These are phyloP conservation scores for Megalopta genalis DNA, from an alignment of 1,140 invertebrate species.

Conservation along the genomic window DNA sequence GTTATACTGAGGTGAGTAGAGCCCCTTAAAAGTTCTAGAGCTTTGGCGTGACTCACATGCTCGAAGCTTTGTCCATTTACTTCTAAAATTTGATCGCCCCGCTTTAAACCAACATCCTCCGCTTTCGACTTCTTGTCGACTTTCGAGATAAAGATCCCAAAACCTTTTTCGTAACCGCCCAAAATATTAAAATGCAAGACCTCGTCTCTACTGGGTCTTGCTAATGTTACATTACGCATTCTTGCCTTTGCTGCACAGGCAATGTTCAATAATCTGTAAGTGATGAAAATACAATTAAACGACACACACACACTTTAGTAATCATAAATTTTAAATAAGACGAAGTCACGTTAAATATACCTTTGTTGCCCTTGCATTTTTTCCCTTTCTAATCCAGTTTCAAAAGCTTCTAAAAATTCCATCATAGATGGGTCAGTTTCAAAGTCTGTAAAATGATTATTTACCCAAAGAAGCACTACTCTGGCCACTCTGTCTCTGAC, in stretches of 20 bases:
- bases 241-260: conserved; percentile 97
- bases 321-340: neutral
- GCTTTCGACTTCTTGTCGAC: conserved; percentile 96
- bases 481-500: conserved; percentile 94
- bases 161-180: conserved; percentile 94
- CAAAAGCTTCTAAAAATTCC: conserved; percentile 97
- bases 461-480: conserved; percentile 98
- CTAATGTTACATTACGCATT: conserved; percentile 93
- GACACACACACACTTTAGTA: neutral
- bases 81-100: conserved; percentile 98
- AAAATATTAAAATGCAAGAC: conserved; percentile 95
- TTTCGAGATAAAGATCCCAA: conserved; percentile 97
- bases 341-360: conserved; percentile 28
- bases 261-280: conserved; percentile 92
- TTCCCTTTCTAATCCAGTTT: conserved; percentile 89
- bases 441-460: conserved; percentile 99
- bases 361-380: conserved; percentile 91
- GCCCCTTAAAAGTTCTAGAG: conserved; percentile 94
- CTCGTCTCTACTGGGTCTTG: conserved; percentile 94
- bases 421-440: conserved; percentile 98
- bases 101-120: conserved; percentile 96
- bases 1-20: conserved; percentile 98
- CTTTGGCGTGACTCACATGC: conserved; percentile 92
- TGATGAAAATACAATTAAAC: neutral
- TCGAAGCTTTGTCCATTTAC: conserved; percentile 98